These are phyloP conservation scores for Myrmecophaga tridactyla DNA, from an alignment of 2,113 vertebrate species.

Conservation along the genomic window DNA sequence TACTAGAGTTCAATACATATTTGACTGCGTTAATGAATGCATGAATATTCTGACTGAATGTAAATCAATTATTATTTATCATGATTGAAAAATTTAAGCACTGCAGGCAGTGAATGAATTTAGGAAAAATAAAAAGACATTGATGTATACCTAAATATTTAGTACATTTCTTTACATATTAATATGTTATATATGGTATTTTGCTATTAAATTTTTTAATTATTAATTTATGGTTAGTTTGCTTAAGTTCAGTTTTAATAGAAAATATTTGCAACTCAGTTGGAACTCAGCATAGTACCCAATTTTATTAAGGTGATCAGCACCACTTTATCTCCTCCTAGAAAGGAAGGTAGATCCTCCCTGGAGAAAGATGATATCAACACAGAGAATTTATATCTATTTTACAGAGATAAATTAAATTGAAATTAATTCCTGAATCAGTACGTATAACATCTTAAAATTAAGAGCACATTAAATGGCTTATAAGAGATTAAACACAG, in stretches of 20 bases:
- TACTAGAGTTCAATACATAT: not conserved
- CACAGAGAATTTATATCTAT: not conserved
- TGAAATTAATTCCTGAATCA: not conserved
- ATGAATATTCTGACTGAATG: not conserved
- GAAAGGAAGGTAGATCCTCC: not conserved
- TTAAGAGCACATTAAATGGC: not conserved
- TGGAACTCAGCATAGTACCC: not conserved
- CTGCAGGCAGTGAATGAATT: not conserved
- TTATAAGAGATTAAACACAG: conserved; percentile 16
- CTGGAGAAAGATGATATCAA: not conserved
- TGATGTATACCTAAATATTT: not conserved
- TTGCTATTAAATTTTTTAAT: not conserved
- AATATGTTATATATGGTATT: not conserved
- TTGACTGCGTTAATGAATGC: conserved; percentile 16
- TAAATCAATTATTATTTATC: conserved; percentile 1
- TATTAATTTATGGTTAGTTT: not conserved
- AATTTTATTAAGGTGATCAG: not conserved
- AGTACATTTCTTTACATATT: not conserved
- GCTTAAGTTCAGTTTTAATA: not conserved
- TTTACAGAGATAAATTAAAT: not conserved
- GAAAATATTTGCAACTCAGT: not conserved
- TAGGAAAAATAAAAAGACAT: not conserved
- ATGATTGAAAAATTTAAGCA: conserved; percentile 4
- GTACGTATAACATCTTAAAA: not conserved
- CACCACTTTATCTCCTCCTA: not conserved